A percentile compares a stretch with the other conserved stretches of the same genome.
phyloP scores from a whole-genome alignment of 2,113 vertebrate genomes.

The Nothoprocta pentlandii region DNA sequence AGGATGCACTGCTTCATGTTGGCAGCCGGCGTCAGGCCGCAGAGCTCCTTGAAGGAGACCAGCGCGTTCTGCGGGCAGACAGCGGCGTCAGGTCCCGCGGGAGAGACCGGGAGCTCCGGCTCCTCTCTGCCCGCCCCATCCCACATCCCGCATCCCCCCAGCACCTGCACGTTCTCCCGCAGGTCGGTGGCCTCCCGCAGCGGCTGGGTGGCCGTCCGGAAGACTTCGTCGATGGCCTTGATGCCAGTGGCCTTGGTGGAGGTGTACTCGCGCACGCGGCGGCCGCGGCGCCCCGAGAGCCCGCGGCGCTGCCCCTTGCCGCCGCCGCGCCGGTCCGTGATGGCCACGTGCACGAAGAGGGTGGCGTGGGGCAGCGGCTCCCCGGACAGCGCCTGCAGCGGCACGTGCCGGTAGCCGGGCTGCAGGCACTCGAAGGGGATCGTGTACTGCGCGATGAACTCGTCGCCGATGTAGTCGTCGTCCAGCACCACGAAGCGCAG shows the following conservation, averaged over 20 bases:
- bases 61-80: constrained; percentile 84
- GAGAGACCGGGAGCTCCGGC: accelerated
- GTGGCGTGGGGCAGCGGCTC: constrained; percentile 90
- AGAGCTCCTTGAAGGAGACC: constrained; percentile 95
- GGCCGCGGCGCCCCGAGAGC: too few relatives aligned
- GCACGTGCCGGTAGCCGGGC: constrained; percentile 90
- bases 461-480: constrained; percentile 92
- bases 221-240: constrained; percentile 92
- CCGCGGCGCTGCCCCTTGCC: constrained; percentile 90
- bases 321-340: constrained; percentile 89
- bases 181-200: constrained; percentile 92
- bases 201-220: constrained; percentile 89
- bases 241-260: constrained; percentile 90
- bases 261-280: constrained; percentile 85
- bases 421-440: constrained; percentile 94
- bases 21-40: constrained; percentile 89
- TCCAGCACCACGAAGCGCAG: constrained; percentile 91
- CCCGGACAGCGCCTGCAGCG: constrained; percentile 87
- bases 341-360: constrained; percentile 90
- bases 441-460: constrained; percentile 95
- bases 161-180: constrained; percentile 92
- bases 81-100: not conserved
- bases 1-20: constrained; percentile 96
- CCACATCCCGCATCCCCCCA: not conserved
- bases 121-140: not conserved